Evolutionary conservation across 2,797 vertebrate species (phyloP).

Genomic region (Eleutherodactylus coqui): DNA sequence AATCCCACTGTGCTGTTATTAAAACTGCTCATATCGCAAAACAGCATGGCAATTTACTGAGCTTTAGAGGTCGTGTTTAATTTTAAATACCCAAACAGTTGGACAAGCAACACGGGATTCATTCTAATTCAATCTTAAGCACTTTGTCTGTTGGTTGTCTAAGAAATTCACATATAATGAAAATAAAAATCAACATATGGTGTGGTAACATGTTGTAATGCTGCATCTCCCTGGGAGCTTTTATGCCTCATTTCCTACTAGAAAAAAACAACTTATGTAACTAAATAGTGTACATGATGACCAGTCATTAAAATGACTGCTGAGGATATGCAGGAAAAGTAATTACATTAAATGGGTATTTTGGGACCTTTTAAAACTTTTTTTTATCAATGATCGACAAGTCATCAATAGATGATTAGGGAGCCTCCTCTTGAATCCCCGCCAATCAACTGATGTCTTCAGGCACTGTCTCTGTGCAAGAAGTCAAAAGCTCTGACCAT

Average conservation of each 20-base stretch:
- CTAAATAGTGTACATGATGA: slow-evolving; percentile 26
- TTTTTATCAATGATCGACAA: too few relatives aligned
- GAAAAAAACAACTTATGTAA: slow-evolving; percentile 15
- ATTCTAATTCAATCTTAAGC: slow-evolving; percentile 57
- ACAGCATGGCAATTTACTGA: slow-evolving; percentile 50
- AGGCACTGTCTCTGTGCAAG: too few relatives aligned
- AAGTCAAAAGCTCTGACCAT: too few relatives aligned
- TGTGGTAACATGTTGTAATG: slow-evolving; percentile 41
- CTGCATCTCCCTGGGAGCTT: slow-evolving; percentile 40
- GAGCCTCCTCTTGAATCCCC: too few relatives aligned
- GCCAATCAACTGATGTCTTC: too few relatives aligned
- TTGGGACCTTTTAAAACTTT: too few relatives aligned
- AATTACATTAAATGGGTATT: slow-evolving; percentile 6
- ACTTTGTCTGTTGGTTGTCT: slow-evolving; percentile 42
- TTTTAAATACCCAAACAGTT: slow-evolving; percentile 53
- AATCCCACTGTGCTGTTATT: slow-evolving; percentile 53
- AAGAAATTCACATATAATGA: slow-evolving; percentile 31
- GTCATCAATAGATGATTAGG: too few relatives aligned
- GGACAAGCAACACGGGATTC: slow-evolving; percentile 37
- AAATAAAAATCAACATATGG: slow-evolving; percentile 54
- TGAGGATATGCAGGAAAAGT: slow-evolving; percentile 3
- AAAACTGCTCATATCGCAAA: slow-evolving; percentile 43
- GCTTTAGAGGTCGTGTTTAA: slow-evolving; percentile 46
- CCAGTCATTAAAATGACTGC: slow-evolving; percentile 43
- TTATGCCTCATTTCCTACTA: slow-evolving; percentile 28